phyloP scores from a whole-genome alignment of 2,797 vertebrate species.

The Danio tinwini region DNA sequence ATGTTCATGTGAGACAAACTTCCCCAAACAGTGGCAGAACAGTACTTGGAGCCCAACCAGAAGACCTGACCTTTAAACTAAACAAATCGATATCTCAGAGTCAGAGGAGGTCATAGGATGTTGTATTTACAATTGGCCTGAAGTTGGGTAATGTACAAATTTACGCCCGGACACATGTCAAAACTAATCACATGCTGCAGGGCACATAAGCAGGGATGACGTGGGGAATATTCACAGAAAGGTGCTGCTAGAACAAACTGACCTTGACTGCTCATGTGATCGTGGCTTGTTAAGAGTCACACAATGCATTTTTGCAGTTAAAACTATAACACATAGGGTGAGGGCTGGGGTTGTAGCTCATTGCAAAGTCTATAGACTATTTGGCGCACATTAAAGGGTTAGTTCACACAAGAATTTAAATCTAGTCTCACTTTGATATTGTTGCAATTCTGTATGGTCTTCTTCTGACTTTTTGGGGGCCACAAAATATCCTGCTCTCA shows the following conservation, averaged over 20 bases:
- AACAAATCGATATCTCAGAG: background rate
- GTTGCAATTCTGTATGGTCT: too few species aligned
- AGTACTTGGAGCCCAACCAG: background rate
- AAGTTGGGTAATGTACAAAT: conserved; percentile 1
- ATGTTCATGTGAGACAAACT: background rate
- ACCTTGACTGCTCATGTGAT: background rate
- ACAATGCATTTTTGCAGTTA: too few species aligned
- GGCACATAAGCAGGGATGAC: background rate
- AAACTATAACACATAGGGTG: too few species aligned
- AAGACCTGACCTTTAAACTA: background rate
- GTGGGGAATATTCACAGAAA: background rate
- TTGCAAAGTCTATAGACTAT: too few species aligned
- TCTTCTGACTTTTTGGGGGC: too few species aligned
- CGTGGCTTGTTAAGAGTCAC: background rate
- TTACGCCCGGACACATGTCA: background rate
- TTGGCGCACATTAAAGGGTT: too few species aligned
- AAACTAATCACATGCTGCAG: background rate
- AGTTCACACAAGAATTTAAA: too few species aligned
- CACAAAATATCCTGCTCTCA: too few species aligned
- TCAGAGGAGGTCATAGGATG: background rate
- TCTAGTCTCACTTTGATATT: too few species aligned
- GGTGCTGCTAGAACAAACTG: background rate
- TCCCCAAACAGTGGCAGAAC: background rate
- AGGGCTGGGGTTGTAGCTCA: too few species aligned
- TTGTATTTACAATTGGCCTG: background rate